phyloP scores from a whole-genome alignment of 2,113 vertebrate species.

The Mystacornis crossleyi region DNA sequence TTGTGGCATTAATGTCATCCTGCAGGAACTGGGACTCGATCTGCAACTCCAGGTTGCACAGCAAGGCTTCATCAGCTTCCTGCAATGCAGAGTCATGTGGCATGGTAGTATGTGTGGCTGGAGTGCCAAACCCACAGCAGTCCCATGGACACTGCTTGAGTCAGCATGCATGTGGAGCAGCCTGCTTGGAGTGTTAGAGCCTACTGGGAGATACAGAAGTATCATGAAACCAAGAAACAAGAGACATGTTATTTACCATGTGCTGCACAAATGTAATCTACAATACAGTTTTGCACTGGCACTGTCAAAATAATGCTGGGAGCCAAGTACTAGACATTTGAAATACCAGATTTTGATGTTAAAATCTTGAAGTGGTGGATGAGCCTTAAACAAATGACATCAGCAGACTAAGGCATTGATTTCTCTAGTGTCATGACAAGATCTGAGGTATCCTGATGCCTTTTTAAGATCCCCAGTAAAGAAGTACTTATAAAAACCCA shows the following conservation, averaged over 20 bases:
- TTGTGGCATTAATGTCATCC: constrained; percentile 89
- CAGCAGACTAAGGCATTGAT: neutral
- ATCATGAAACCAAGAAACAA: neutral
- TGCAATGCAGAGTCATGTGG: constrained; percentile 32
- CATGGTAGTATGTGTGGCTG: rapidly evolving
- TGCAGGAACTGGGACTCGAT: constrained; percentile 93
- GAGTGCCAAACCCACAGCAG: neutral
- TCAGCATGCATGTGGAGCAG: rapidly evolving
- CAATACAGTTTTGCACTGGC: neutral
- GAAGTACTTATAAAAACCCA: neutral
- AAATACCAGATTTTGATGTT: neutral
- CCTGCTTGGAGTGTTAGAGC: neutral
- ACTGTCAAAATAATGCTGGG: neutral
- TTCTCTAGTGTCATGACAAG: neutral
- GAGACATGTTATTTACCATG: rapidly evolving
- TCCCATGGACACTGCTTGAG: rapidly evolving
- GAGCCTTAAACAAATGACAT: neutral
- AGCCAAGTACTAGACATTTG: rapidly evolving
- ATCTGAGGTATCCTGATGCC: neutral
- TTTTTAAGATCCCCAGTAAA: neutral
- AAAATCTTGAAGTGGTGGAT: neutral
- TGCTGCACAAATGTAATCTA: neutral
- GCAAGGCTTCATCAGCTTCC: constrained; percentile 88
- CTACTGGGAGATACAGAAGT: neutral
- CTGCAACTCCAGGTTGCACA: constrained; percentile 89